phyloP scores from a whole-genome alignment of 2,888 invertebrate species.

The Melieria picta region DNA sequence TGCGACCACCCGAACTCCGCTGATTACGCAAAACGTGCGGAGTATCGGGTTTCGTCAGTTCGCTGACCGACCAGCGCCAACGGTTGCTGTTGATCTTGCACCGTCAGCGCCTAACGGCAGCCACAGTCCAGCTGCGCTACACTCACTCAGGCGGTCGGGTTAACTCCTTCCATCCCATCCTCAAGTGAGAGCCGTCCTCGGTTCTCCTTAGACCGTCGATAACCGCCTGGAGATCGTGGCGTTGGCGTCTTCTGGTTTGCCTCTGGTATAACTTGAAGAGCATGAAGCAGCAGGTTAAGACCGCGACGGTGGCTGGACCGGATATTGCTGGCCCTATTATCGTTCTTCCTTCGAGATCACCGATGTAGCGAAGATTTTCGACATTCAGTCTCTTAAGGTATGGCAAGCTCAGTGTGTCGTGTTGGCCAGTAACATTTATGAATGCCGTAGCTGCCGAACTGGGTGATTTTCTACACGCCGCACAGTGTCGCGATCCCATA shows the following conservation, averaged over 20 bases:
- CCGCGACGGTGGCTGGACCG: no score
- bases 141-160: not conserved
- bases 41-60: no score
- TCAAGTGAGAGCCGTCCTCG: conserved; percentile 11
- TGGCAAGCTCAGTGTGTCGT: conserved; percentile 4
- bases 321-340: not conserved
- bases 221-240: not conserved
- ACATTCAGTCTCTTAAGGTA: conserved; percentile 6
- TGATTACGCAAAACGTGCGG: no score
- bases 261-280: no score
- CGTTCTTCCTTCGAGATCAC: not conserved
- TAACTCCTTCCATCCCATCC: conserved; percentile 18
- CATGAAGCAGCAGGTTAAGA: not conserved
- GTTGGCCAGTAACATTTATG: not conserved
- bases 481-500: no score
- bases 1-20: no score
- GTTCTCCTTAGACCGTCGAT: not conserved
- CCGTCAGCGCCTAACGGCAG: no score
- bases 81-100: no score
- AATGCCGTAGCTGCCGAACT: not conserved
- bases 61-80: no score
- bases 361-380: conserved; percentile 8
- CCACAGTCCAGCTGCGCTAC: no score
- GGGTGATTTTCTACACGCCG: not conserved
- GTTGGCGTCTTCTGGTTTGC: not conserved